A percentile compares a stretch with the other conserved stretches of the same genome.
phyloP scores from a whole-genome alignment of 35 echinoderm and acorn worm genomes.

The Ophioderma brevispina region DNA sequence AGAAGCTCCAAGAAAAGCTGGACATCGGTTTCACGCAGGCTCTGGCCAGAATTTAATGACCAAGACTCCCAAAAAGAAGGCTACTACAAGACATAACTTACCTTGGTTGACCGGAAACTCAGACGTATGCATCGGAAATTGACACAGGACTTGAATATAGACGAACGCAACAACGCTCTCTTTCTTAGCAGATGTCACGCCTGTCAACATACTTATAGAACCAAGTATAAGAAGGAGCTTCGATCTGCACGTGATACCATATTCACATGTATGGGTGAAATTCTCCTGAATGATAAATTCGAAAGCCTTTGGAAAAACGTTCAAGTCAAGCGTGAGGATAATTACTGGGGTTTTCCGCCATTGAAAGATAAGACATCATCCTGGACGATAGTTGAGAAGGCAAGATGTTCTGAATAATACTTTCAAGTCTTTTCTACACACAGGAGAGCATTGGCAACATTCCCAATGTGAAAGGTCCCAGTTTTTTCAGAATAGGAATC shows the following conservation, averaged over 20 bases:
- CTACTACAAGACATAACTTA: background rate
- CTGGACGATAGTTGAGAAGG: background rate
- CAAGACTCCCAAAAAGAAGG: conserved; percentile 5
- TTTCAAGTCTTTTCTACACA: background rate
- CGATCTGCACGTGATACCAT: background rate
- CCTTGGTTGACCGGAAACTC: conserved; percentile 20
- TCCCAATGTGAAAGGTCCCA: background rate
- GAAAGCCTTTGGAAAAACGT: conserved; percentile 26
- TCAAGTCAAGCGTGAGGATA: background rate
- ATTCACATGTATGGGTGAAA: background rate
- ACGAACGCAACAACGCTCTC: background rate
- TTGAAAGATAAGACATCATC: background rate
- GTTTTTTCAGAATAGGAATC: too few species aligned
- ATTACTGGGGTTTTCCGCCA: background rate
- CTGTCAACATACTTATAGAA: background rate
- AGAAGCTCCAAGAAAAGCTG: too few species aligned
- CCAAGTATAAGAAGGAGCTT: background rate
- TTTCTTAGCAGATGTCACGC: background rate
- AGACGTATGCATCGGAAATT: background rate
- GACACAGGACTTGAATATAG: background rate
- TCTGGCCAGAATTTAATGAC: background rate
- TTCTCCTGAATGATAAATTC: background rate
- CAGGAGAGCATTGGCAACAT: conserved; percentile 3
- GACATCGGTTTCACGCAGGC: background rate
- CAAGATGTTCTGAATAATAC: conserved; percentile 18